phyloP scores from a whole-genome alignment of 2,888 invertebrate species.

The Phengaris alcon region DNA sequence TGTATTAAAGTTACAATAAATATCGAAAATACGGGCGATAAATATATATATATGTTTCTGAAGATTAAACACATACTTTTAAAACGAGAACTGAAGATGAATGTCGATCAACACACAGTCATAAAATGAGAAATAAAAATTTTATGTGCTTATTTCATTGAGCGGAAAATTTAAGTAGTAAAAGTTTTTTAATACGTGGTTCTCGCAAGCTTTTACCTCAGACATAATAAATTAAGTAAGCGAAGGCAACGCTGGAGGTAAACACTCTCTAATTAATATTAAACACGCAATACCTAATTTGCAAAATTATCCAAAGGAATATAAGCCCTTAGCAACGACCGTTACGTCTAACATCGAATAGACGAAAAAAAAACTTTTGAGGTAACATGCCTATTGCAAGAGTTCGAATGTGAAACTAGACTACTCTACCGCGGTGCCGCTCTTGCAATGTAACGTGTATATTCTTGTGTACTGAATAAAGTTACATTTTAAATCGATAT shows the following conservation, averaged over 20 bases:
- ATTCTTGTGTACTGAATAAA: too few relatives aligned
- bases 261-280: conserved; percentile 10
- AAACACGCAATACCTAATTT: conserved; percentile 16
- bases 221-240: not conserved
- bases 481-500: too few relatives aligned
- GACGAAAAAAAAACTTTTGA: too few relatives aligned
- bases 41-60: too few relatives aligned
- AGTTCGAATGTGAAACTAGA: too few relatives aligned
- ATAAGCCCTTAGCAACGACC: not conserved
- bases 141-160: conserved; percentile 1
- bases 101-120: not conserved
- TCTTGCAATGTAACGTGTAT: too few relatives aligned
- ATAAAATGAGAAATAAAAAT: conserved; percentile 8
- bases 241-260: not conserved
- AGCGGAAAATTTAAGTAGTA: conserved; percentile 11
- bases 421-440: too few relatives aligned
- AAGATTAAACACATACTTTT: not conserved
- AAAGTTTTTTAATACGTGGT: conserved; percentile 9
- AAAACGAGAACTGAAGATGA: not conserved
- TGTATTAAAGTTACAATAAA: too few relatives aligned
- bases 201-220: conserved; percentile 1
- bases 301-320: not conserved
- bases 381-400: too few relatives aligned
- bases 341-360: not conserved
- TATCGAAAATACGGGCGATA: too few relatives aligned